Percentiles rank a stretch among this genome's conserved stretches.
phyloP scores from a whole-genome alignment of 2,888 invertebrate genomes.

The Plagodis dolabraria region DNA sequence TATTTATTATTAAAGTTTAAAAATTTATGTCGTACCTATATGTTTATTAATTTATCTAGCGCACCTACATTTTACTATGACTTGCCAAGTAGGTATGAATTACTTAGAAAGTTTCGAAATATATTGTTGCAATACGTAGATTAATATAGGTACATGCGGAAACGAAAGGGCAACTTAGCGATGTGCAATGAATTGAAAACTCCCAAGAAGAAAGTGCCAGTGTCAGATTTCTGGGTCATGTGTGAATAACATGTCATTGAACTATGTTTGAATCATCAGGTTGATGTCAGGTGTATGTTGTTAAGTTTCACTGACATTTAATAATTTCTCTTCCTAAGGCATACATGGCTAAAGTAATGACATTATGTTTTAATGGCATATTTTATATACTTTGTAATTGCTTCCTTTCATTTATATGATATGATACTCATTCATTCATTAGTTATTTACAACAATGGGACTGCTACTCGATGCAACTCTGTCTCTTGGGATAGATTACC shows the following conservation, averaged over 20 bases:
- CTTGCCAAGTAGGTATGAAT: neutral
- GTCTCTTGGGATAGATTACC: slow-evolving; percentile 49
- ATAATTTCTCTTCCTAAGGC: slow-evolving; percentile 20
- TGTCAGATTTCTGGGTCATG: slow-evolving; percentile 75
- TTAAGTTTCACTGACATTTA: slow-evolving; percentile 21
- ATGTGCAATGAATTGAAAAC: slow-evolving; percentile 69
- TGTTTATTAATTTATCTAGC: too few species aligned
- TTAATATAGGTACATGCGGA: slow-evolving; percentile 8
- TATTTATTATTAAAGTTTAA: neutral
- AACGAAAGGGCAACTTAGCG: slow-evolving; percentile 44
- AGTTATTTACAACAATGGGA: slow-evolving; percentile 15
- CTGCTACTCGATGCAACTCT: slow-evolving; percentile 44
- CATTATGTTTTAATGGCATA: too few species aligned
- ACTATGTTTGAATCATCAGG: slow-evolving; percentile 57
- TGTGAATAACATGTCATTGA: slow-evolving; percentile 77
- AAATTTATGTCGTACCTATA: neutral
- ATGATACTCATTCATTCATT: slow-evolving; percentile 3
- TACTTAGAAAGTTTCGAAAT: too few species aligned
- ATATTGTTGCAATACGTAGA: neutral
- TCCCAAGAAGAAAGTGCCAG: slow-evolving; percentile 77
- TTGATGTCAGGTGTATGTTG: slow-evolving; percentile 58
- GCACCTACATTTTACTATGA: too few species aligned
- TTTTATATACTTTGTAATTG: neutral
- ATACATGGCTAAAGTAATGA: slow-evolving; percentile 5
- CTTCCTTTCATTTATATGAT: slow-evolving; percentile 4